phyloP scores from a whole-genome alignment of 2,888 invertebrate species.

The Phania funesta region DNA sequence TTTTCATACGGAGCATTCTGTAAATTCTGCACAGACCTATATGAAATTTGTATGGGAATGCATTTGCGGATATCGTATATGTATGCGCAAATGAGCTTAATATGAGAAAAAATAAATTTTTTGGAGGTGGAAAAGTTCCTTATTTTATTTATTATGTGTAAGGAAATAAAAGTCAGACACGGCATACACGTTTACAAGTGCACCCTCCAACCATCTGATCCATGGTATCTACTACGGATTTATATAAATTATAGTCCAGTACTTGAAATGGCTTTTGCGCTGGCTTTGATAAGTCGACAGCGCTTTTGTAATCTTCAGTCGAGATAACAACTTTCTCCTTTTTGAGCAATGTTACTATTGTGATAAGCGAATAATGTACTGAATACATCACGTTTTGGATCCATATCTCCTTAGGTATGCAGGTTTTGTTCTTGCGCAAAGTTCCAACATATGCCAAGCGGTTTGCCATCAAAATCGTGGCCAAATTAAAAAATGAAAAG shows the following conservation, averaged over 20 bases:
- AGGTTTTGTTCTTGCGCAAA: slow-evolving; percentile 2
- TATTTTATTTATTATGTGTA: too few species aligned
- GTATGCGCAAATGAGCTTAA: too few species aligned
- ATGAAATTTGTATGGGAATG: too few species aligned
- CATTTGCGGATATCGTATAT: too few species aligned
- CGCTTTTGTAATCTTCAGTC: not conserved
- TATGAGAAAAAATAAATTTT: too few species aligned
- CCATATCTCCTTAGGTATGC: not conserved
- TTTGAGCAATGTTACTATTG: not conserved
- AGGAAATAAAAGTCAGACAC: too few species aligned
- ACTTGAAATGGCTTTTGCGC: not conserved
- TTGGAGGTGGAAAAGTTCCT: too few species aligned
- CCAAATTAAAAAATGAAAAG: slow-evolving; percentile 34
- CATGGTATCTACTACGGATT: not conserved
- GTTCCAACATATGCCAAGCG: slow-evolving; percentile 8
- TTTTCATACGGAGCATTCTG: too few species aligned
- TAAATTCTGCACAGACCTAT: too few species aligned
- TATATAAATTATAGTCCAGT: not conserved
- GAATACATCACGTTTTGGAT: not conserved
- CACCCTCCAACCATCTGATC: too few species aligned
- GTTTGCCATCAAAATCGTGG: slow-evolving; percentile 32
- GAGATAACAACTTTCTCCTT: not conserved
- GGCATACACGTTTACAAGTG: not conserved
- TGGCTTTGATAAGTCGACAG: not conserved
- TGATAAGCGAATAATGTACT: not conserved